phyloP scores from a whole-genome alignment of 1,140 invertebrate species.

The Brachionus manjavacas region DNA sequence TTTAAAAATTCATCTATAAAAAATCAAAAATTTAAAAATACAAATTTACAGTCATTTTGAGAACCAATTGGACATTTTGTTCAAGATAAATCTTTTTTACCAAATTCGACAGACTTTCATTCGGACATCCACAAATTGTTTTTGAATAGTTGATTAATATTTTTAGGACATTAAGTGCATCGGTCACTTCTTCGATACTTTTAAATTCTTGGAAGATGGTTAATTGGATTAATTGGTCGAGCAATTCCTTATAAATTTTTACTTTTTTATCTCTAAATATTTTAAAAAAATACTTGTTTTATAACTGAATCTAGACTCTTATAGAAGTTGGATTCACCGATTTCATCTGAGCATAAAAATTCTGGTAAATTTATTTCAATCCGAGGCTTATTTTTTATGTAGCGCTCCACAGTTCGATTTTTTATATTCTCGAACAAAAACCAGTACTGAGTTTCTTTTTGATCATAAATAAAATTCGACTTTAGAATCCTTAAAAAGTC shows the following conservation, averaged over 20 bases:
- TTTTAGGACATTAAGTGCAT: neutral
- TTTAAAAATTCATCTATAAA: neutral
- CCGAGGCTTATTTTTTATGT: neutral
- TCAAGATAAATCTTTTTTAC: neutral
- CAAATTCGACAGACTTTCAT: neutral
- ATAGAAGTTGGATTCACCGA: neutral
- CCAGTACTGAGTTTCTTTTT: neutral
- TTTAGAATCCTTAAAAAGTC: slow-evolving; percentile 18
- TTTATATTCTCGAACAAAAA: neutral
- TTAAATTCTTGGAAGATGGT: neutral
- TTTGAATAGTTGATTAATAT: slow-evolving; percentile 15
- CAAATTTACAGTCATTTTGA: neutral
- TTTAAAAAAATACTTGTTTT: neutral
- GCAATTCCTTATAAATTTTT: neutral
- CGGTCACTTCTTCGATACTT: neutral
- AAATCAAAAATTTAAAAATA: neutral
- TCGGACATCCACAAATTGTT: neutral
- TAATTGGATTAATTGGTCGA: neutral
- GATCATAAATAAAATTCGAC: slow-evolving; percentile 12
- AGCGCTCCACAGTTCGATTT: neutral
- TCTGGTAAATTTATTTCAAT: neutral
- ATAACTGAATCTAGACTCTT: neutral
- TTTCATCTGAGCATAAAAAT: neutral
- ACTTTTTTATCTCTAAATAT: neutral
- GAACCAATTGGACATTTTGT: neutral